phyloP scores from a whole-genome alignment of 2,888 invertebrate genomes.

The Chrysolina oricalcia region DNA sequence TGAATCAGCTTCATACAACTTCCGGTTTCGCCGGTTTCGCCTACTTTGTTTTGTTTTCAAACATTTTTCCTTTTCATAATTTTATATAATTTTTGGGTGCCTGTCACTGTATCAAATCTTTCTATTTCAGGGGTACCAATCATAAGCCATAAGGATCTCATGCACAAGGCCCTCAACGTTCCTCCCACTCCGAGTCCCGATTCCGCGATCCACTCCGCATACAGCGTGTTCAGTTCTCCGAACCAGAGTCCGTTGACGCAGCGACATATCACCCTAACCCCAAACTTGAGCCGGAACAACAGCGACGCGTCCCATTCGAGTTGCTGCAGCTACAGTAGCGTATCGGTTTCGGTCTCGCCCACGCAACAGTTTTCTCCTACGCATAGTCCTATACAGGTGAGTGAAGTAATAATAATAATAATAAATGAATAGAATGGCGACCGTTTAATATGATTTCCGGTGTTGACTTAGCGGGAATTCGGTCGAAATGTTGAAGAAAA shows the following conservation, averaged over 20 bases:
- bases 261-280: conserved; percentile 86
- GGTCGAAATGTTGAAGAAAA: no score
- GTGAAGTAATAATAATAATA: conserved; percentile 34
- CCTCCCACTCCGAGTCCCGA: conserved; percentile 90
- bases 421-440: no score
- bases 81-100: no score
- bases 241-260: conserved; percentile 91
- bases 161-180: conserved; percentile 76
- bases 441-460: no score
- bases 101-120: not conserved
- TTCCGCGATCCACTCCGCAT: conserved; percentile 92
- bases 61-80: no score
- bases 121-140: conserved; percentile 61
- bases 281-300: conserved; percentile 90
- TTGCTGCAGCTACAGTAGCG: conserved; percentile 88
- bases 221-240: conserved; percentile 87
- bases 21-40: no score
- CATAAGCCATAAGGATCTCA: conserved; percentile 68
- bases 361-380: conserved; percentile 85
- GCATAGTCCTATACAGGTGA: conserved; percentile 87
- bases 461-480: no score
- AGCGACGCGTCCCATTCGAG: conserved; percentile 93
- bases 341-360: conserved; percentile 73
- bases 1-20: no score
- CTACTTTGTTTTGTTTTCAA: no score